phyloP scores from a whole-genome alignment of 2,888 invertebrate genomes.

The Gibbula magus region DNA sequence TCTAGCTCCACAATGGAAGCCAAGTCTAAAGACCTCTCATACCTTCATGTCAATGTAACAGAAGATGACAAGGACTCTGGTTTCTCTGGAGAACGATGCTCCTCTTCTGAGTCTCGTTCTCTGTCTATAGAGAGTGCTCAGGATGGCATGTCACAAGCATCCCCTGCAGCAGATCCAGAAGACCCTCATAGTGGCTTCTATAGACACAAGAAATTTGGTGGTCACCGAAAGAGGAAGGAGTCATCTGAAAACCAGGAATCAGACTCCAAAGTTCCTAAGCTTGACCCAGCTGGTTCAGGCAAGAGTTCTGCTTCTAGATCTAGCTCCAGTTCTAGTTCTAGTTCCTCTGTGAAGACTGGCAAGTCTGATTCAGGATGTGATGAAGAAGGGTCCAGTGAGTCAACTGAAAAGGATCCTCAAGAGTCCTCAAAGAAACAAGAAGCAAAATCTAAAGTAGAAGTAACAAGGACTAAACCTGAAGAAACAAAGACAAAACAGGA shows the following conservation, averaged over 20 bases:
- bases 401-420: neutral
- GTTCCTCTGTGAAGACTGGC: neutral
- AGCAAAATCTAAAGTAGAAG: neutral
- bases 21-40: neutral
- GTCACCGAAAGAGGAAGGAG: constrained; percentile 49
- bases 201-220: constrained; percentile 65
- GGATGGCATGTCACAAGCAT: constrained; percentile 21
- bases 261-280: constrained; percentile 21
- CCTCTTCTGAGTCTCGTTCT: constrained; percentile 32
- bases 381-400: neutral
- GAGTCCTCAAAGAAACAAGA: constrained; percentile 14
- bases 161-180: constrained; percentile 30
- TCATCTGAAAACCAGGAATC: constrained; percentile 26
- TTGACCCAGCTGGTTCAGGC: constrained; percentile 6
- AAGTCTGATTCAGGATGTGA: neutral
- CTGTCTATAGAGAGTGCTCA: constrained; percentile 27
- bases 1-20: neutral
- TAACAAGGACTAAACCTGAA: too few relatives aligned
- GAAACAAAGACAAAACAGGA: constrained; percentile 27
- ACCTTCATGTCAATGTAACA: neutral
- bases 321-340: neutral
- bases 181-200: constrained; percentile 48
- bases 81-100: constrained; percentile 28
- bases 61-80: constrained; percentile 35
- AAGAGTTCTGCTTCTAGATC: neutral